phyloP scores from a whole-genome alignment of 1,140 invertebrate genomes.

The Caenorhabditis brenneri region DNA sequence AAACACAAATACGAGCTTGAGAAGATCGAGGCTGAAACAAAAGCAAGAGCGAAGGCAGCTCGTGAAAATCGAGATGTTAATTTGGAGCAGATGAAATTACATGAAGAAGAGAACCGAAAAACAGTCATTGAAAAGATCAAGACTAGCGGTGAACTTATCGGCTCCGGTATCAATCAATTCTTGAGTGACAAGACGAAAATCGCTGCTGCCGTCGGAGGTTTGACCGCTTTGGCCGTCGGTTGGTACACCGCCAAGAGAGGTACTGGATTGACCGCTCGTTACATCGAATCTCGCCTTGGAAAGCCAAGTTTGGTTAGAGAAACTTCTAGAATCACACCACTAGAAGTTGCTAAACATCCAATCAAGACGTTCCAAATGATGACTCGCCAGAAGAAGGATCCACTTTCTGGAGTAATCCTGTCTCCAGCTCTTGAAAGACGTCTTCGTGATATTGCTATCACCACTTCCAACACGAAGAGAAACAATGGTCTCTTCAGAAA shows the following conservation, averaged over 20 bases:
- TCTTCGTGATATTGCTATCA: constrained; percentile 91
- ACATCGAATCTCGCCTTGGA: constrained; percentile 88
- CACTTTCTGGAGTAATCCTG: constrained; percentile 87
- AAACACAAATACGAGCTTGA: constrained; percentile 90
- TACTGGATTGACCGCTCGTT: constrained; percentile 81
- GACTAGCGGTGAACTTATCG: constrained; percentile 87
- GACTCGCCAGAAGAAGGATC: constrained; percentile 80
- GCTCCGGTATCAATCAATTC: constrained; percentile 84
- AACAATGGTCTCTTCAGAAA: constrained; percentile 93
- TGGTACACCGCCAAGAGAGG: constrained; percentile 92
- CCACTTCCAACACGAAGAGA: constrained; percentile 92
- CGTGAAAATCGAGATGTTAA: constrained; percentile 95
- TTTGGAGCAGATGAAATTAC: constrained; percentile 87
- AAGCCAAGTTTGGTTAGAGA: constrained; percentile 90
- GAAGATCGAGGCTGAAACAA: constrained; percentile 80
- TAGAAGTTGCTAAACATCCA: constrained; percentile 87
- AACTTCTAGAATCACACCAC: constrained; percentile 87
- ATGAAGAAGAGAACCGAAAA: constrained; percentile 85
- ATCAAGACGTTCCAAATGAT: constrained; percentile 67
- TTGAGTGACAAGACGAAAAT: constrained; percentile 93
- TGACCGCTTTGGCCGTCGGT: constrained; percentile 87
- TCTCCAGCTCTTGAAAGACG: constrained; percentile 85
- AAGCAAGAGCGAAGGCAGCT: constrained; percentile 80
- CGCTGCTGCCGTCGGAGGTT: constrained; percentile 83
- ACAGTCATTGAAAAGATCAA: constrained; percentile 95